Evolutionary conservation across 2,797 vertebrate genomes (phyloP), one percentile per base, ranked within the genome.

Genomic region (Sebastes goodei): DNA sequence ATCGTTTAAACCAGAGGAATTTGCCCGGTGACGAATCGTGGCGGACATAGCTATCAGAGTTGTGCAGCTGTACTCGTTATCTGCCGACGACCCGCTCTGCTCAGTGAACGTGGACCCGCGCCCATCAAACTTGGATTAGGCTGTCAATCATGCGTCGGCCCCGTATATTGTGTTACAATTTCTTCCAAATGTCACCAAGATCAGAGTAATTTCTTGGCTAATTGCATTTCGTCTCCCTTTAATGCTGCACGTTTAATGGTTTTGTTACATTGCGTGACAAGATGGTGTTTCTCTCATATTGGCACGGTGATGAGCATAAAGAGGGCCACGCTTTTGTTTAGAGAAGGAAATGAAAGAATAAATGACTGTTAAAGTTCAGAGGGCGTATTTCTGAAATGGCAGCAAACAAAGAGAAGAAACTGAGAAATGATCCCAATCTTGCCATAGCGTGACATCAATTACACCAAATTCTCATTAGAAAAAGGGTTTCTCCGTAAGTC

Each of bases 151-250:
- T 96, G 81, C 88, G 89, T 93, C 93, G 93, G 94, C 95, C 87
- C 94, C 94, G 93, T 96, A 98, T 98, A 99, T 98, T 97, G 96
- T 98, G 97, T 97, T 97, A 98, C 97, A 97, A 96, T 98, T 99
- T 97, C 97, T 97, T 96, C 96, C 97, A 99, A 99, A 99, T 99
- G 99, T 99, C 99, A 99, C 96, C 94, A 95, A 99, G 98, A 99
- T 99, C 98, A 98, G 97, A 99, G 98, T 99, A 97, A 99, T 99
- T 99, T 99, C 97, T 97, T 97, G 96, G 97, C 98, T 99, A 99
- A 99, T 99, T 99, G 98, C 98, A 96, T 99, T 98, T 97, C 94
- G 97, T 98, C 97, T 97, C 93, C 96, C 96, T 96, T 98, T 99
- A 99, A 99, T 99, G 97, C 97, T 92, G 91, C 95, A 91, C 96